Evolutionary conservation across 2,797 vertebrate genomes (phyloP).

Genomic region (Rhynchonycteris naso): DNA sequence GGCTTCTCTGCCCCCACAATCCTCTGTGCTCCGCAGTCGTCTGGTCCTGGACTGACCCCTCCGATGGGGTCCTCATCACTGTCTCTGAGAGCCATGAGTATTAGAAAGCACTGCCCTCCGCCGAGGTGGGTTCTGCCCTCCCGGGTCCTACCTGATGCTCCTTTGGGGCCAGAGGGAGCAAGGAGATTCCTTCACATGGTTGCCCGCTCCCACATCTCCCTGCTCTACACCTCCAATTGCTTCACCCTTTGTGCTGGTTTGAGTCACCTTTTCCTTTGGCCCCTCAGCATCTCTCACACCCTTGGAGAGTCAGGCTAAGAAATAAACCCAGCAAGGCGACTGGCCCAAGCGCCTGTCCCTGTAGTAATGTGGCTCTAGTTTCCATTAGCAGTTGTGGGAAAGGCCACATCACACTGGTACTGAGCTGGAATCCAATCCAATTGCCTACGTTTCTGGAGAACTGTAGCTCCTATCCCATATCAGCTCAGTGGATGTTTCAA

Average conservation of each 20-base stretch:
- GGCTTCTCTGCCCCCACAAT: background rate
- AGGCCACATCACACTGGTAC: fast-evolving
- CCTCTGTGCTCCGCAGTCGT: fast-evolving
- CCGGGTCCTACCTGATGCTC: fast-evolving
- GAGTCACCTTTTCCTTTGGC: background rate
- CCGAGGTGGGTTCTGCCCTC: background rate
- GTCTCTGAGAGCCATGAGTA: background rate
- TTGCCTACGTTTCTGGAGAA: background rate
- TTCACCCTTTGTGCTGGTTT: background rate
- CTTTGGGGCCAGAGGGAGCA: background rate
- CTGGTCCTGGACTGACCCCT: too few species aligned
- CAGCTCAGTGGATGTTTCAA: background rate
- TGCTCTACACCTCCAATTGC: background rate
- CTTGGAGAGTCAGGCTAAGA: background rate
- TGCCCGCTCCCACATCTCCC: background rate
- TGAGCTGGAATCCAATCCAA: too few species aligned
- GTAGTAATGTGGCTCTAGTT: background rate
- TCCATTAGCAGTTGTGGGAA: background rate
- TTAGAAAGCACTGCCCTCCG: background rate
- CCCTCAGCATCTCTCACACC: background rate
- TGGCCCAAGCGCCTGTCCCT: background rate
- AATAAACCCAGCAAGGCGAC: fast-evolving
- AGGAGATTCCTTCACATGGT: background rate
- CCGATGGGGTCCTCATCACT: too few species aligned
- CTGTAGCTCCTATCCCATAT: background rate